Evolutionary conservation across 2,888 invertebrate species (phyloP).

Genomic region (Perithous albicinctus): DNA sequence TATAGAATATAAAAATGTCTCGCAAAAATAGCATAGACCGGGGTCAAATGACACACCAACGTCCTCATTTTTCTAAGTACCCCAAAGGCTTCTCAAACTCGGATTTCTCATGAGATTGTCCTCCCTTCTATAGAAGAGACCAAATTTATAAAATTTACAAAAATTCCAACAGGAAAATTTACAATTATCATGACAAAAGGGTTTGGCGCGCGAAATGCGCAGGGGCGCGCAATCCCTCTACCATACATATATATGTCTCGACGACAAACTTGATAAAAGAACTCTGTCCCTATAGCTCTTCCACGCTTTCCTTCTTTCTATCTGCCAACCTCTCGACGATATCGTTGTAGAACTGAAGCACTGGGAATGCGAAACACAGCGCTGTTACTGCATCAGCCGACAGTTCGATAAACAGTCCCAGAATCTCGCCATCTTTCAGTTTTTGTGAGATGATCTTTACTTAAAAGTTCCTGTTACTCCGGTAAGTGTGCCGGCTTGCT

Average conservation of each 20-base stretch:
- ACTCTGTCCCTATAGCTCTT: conserved; percentile 1
- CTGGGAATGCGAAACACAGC: conserved; percentile 57
- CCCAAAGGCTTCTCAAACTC: too few species aligned
- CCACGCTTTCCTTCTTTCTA: conserved; percentile 6
- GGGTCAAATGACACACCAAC: too few species aligned
- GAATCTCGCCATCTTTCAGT: conserved; percentile 44
- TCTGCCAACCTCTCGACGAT: conserved; percentile 1
- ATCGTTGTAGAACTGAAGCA: conserved; percentile 46
- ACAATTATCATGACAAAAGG: too few species aligned
- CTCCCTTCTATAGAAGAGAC: too few species aligned
- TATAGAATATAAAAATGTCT: too few species aligned
- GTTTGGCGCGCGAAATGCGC: too few species aligned
- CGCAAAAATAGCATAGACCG: too few species aligned
- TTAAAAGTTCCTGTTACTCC: conserved; percentile 45
- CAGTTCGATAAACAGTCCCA: conserved; percentile 11
- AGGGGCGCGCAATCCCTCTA: too few species aligned
- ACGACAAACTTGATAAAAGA: conserved; percentile 50
- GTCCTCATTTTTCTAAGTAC: too few species aligned
- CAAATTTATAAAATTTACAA: too few species aligned
- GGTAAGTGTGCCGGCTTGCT: conserved; percentile 5
- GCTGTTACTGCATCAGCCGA: conserved; percentile 20
- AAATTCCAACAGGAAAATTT: too few species aligned
- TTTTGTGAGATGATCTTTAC: conserved; percentile 52
- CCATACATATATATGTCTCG: conserved; percentile 51
- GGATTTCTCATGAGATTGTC: too few species aligned